These are phyloP conservation scores for Xenops minutus DNA, from an alignment of 2,797 vertebrate genomes.

Conservation along the genomic window DNA sequence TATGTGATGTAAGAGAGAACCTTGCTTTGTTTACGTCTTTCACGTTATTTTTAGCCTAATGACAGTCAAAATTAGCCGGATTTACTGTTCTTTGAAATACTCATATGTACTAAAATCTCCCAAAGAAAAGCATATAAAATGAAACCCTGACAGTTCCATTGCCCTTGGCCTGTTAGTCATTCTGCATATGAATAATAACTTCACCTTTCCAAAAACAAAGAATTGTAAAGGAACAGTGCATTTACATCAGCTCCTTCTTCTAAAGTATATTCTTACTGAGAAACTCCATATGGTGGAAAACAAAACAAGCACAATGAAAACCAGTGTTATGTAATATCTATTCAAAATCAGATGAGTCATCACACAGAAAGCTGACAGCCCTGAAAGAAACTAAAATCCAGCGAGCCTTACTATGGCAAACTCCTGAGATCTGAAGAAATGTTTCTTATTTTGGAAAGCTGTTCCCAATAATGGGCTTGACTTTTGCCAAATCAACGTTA, in stretches of 20 bases:
- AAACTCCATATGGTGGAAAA: constrained; percentile 46
- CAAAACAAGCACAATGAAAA: constrained; percentile 43
- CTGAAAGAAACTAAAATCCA: constrained; percentile 24
- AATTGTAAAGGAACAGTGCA: neutral
- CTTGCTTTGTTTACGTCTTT: neutral
- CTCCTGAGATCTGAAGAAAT: neutral
- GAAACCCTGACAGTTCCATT: neutral
- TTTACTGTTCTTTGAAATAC: neutral
- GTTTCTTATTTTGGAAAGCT: neutral
- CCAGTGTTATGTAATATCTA: constrained; percentile 29
- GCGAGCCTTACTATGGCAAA: neutral
- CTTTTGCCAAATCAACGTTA: neutral
- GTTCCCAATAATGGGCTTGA: neutral
- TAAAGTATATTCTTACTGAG: neutral
- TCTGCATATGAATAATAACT: neutral
- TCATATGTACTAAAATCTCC: neutral
- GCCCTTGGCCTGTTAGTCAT: neutral
- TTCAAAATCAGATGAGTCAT: constrained; percentile 63
- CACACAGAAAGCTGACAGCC: neutral
- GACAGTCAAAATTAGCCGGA: neutral
- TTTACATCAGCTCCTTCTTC: constrained; percentile 15
- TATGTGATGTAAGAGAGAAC: neutral
- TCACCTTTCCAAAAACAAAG: neutral
- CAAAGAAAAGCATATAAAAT: neutral
- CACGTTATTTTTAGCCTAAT: neutral